Base-by-base conservation (phyloP, 2,888 invertebrate species). In the Smittia aterrima region DNA sequence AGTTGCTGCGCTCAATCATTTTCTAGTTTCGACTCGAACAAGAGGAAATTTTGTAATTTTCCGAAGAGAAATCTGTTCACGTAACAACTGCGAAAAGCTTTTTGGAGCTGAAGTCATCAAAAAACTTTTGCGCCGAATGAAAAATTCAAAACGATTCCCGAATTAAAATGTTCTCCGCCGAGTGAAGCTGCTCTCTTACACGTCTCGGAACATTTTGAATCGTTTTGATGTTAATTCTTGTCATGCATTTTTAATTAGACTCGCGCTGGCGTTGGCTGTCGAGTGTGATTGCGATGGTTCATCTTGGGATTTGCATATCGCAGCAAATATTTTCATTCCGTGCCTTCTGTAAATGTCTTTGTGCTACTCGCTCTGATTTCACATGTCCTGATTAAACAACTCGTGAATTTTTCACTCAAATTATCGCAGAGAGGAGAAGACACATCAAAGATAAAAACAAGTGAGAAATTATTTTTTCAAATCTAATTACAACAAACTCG, bases 201-300 rank as follows among this genome's bases (percentile, higher is more conserved):
- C 47, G 40, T 68, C 41, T 41, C 9, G 9, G 11, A 24, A 22
- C 22, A n/a, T n/a, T n/a, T n/a, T 32, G 41, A 32, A 16, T 47
- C 41, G 47, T 41, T 67, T 54, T 54, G 70, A 70, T 70, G 70
- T 70, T 70, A 70, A 70, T 70, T 70, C 70, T 70, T 70, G 70
- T 70, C 70, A 70, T 70, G 70, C 70, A 70, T 70, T 70, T 54
- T 70, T 70, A 70, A 70, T 70, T 70, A 70, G 70, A 25, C 13
- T 38, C 11, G 16, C 16, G 41, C 20, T 22, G 41, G 41, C 13
- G 18, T 53, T 32, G 25, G 41, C 41, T 41, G 70, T 70, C 53
- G 53, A 53, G 25, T 70, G 27, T 53, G 70, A 54, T 22, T 58
- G 58, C 41, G 67, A 47, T n/a, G 67, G 40, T 41, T 41, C 24